Base-by-base conservation (phyloP, 2,113 vertebrate genomes). In the Edolisoma coerulescens region DNA sequence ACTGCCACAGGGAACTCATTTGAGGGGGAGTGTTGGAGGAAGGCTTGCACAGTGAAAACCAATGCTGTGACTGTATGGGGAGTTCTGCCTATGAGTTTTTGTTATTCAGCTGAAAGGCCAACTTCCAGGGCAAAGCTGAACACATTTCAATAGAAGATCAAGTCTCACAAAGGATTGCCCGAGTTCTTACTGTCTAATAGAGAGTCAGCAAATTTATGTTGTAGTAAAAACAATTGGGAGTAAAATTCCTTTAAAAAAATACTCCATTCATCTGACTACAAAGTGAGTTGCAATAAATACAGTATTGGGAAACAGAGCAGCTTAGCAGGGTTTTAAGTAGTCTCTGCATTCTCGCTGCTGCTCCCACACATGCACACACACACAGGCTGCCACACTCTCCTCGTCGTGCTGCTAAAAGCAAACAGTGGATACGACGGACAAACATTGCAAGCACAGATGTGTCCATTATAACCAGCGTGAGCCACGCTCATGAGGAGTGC, bases 401-500 rank as follows among this genome's bases (percentile, higher is more conserved):
- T 79, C 95, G 32, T 87, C 89, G 49, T 97, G 97, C 97, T 97
- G 96, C 94, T 97, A 95, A 97, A 96, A 97, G 90, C 97, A 97
- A 97, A 97, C 97, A 97, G 76, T 90, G 95, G 81, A 83, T 79
- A 94, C 87, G 95, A 94, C 2, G 3, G 94, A 94, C 97, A 97
- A 97, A 97, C 97, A 96, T 1, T 71, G 94, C 33, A 88, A 90
- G 96, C 95, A 91, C 97, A 97, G 97, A 97, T 97, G 97, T 97
- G 96, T 97, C 96, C 97, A 97, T 97, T 97, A 97, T 64, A 97
- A 91, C 59, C 97, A 97, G 96, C 94, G 5, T 97, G 97, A 96
- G 49, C 79, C 37, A 18, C 49, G 80, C 95, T 97, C 87, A 77
- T 50, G 87, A 96, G 84, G 93, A 96, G 92, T 23, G 7, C 96